Base-by-base conservation (phyloP, 2,888 invertebrate species). In the Lomographa bimaculata region DNA sequence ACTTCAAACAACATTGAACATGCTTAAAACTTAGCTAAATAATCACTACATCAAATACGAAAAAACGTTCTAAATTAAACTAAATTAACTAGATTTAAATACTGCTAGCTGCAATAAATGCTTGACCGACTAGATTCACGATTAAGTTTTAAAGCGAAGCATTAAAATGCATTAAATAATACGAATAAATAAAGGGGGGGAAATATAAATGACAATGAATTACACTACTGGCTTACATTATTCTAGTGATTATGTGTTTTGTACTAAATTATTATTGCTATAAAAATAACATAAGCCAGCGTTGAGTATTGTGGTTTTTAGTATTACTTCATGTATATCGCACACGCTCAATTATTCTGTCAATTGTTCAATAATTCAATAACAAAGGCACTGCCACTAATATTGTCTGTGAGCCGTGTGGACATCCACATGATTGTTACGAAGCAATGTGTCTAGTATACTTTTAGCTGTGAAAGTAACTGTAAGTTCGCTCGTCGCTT, bases 371-470 rank as follows among this genome's bases (percentile, higher is more conserved):
- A 58, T 57, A 48, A 55, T 57, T 39, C 46, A 58, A 42, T n/a
- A 55, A 52, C 50, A 66, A 80, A 79, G 81, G 79, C 80, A 82
- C 81, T 70, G 67, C 61, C 78, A 79, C 65, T 61, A 65, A 77
- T 78, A 76, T 71, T 71, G 75, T 75, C 67, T 44, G 7, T 5
- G 58, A 45, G 40, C 41, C 53, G 57, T 66, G 58, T 12, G 60
- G 73, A 77, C 70, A 78, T 69, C 79, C 75, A 73, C 54, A 69
- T 55, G 36, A 18, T 45, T 74, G 78, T 74, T 68, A 75, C 71
- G 73, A 59, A 66, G 71, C 67, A 57, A 38, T n/a, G n/a, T n/a
- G n/a, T n/a, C n/a, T n/a, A n/a, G n/a, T n/a, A n/a, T n/a, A n/a
- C n/a, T n/a, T n/a, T n/a, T n/a, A n/a, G n/a, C n/a, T n/a, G n/a